These are phyloP conservation scores for Pseudomyrmex flavicornis DNA, from an alignment of 1,140 invertebrate species.

Conservation along the genomic window DNA sequence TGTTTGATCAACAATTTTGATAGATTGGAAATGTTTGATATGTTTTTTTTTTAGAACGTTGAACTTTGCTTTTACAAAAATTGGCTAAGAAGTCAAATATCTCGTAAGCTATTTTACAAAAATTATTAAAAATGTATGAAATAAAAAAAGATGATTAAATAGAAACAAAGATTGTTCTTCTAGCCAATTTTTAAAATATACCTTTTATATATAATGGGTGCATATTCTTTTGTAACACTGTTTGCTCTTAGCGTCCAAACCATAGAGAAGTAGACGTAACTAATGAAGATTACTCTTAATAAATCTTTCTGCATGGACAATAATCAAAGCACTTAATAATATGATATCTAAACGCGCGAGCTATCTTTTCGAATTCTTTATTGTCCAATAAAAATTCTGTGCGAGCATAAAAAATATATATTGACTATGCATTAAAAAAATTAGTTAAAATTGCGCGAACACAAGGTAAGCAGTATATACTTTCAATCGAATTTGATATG, in stretches of 20 bases:
- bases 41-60: constrained; percentile 2
- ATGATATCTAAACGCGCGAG: constrained; percentile 1
- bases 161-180: neutral
- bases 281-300: constrained; percentile 13
- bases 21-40: constrained; percentile 6
- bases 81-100: constrained; percentile 34
- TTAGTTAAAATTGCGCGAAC: neutral
- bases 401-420: neutral
- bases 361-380: neutral
- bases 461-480: constrained; percentile 30
- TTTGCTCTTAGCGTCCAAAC: constrained; percentile 2
- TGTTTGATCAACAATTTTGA: neutral
- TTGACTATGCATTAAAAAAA: neutral
- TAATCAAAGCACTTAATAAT: constrained; percentile 21
- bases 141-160: too few relatives aligned
- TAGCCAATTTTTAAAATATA: constrained; percentile 45
- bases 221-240: neutral
- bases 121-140: too few relatives aligned
- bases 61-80: constrained; percentile 55
- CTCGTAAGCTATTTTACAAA: neutral
- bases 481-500: neutral
- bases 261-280: constrained; percentile 4
- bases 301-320: constrained; percentile 29
- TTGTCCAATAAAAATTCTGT: neutral
- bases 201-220: constrained; percentile 19